Conservation (phyloP, 2,797 vertebrate genomes). For the Rachycentron canadum region DNA sequence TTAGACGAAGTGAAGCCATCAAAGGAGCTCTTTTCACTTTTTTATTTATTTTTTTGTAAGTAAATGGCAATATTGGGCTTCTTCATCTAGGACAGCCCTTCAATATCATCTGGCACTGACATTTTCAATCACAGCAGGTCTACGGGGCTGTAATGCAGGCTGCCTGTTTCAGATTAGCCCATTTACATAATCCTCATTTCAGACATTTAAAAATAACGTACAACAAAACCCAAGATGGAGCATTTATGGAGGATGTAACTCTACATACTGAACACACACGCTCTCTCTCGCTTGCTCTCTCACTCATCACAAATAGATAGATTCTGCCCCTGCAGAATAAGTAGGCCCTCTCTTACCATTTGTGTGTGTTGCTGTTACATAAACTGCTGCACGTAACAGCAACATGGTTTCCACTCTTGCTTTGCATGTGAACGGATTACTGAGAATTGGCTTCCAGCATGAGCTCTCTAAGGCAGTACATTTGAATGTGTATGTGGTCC, state of each 20-base stretch:
- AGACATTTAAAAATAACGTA: conserved; percentile 71
- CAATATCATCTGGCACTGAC: conserved; percentile 51
- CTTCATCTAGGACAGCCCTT: conserved; percentile 40
- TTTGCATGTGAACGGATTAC: conserved; percentile 5
- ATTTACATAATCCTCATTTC: conserved; percentile 74
- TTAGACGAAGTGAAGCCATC: conserved; percentile 8
- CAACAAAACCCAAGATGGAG: conserved; percentile 57
- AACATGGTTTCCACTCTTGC: conserved; percentile 9
- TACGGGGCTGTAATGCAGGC: conserved; percentile 38
- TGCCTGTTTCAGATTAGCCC: conserved; percentile 71
- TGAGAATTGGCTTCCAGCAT: not conserved
- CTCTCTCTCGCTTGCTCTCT: not conserved
- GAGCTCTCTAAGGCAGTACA: conserved; percentile 8
- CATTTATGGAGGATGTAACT: conserved; percentile 30
- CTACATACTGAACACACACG: not conserved
- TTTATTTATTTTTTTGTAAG: conserved; percentile 21
- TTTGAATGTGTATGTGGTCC: not conserved
- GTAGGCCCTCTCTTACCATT: not conserved
- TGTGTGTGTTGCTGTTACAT: conserved; percentile 21
- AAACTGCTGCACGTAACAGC: conserved; percentile 4
- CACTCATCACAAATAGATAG: not conserved
- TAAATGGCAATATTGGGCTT: conserved; percentile 26
- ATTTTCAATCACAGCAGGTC: conserved; percentile 62
- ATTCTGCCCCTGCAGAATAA: conserved; percentile 3
- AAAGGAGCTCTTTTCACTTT: not conserved